Conservation (phyloP, 1,140 invertebrate genomes). For the Drosophila pseudoananassae region DNA sequence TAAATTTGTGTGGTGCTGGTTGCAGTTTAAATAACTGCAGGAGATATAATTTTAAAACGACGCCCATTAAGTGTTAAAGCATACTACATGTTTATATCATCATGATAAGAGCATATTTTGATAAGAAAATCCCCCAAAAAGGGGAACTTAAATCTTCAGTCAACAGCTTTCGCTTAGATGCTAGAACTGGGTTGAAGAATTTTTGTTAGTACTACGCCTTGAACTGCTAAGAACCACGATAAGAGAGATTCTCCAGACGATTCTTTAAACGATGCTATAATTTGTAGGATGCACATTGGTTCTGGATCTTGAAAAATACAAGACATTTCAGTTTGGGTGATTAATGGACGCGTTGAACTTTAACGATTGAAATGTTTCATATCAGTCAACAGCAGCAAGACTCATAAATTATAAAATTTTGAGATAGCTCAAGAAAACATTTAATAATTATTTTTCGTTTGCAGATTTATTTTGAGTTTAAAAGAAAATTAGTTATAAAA, state of each 20-base stretch:
- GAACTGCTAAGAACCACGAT: slow-evolving; percentile 7
- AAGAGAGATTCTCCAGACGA: slow-evolving; percentile 10
- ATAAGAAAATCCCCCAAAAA: slow-evolving; percentile 10
- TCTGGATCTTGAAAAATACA: neutral
- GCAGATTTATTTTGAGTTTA: neutral
- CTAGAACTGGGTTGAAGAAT: slow-evolving; percentile 19
- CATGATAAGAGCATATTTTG: slow-evolving; percentile 6
- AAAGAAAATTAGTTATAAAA: neutral
- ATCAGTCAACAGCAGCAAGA: slow-evolving; percentile 24
- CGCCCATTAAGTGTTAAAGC: slow-evolving; percentile 6
- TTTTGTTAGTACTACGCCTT: slow-evolving; percentile 18
- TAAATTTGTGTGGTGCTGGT: slow-evolving; percentile 25
- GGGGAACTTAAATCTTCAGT: slow-evolving; percentile 7
- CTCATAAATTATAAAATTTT: slow-evolving; percentile 29
- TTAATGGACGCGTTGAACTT: slow-evolving; percentile 44
- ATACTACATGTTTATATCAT: neutral
- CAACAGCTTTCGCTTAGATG: slow-evolving; percentile 10
- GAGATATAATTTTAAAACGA: slow-evolving; percentile 24
- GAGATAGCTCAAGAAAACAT: slow-evolving; percentile 13
- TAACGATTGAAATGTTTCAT: slow-evolving; percentile 16
- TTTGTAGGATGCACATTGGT: slow-evolving; percentile 26
- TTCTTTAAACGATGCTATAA: slow-evolving; percentile 10
- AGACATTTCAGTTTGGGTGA: slow-evolving; percentile 24
- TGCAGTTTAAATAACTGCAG: slow-evolving; percentile 26
- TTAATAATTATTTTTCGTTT: slow-evolving; percentile 24